Evolutionary conservation across 2,888 invertebrate species (phyloP), one percentile per base, ranked within the genome.

Genomic region (Chydorus sphaericus): DNA sequence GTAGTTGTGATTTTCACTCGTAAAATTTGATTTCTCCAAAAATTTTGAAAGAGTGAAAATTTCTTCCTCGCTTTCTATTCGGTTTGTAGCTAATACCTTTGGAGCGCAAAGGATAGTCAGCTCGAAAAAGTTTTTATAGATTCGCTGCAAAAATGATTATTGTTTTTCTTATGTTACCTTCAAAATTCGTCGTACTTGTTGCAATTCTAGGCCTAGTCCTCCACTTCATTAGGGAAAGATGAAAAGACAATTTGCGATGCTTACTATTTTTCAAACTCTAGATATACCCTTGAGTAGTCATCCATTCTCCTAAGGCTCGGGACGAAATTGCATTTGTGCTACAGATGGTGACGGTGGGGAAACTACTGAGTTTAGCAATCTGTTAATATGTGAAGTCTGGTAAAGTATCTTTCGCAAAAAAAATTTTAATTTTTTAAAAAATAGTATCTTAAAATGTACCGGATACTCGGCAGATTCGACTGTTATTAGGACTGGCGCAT

Each of bases 331-430:
- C 30, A 5, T 50, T 50, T 10, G 30, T 30, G 16, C 50, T 50
- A 10, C 50, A 50, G 10, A 50, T 50, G n/a, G 50, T 50, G 30
- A 50, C 50, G 8, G 30, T 31, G 1, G 50, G 50, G 11, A n/a
- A 50, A 50, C 20, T 10, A 30, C 23, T 44, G 28, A 14, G 23
- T 26, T 26, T 5, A 26, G 23, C 23, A 26, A 23, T 44, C 3
- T 26, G 28, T 14, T 14, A 5, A 44, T 1, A 16, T 8, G n/a
- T 26, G n/a, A n/a, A n/a, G n/a, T n/a, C n/a, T n/a, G n/a, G n/a
- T n/a, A n/a, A n/a, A n/a, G n/a, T n/a, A n/a, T n/a, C n/a, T n/a
- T n/a, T n/a, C n/a, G n/a, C n/a, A n/a, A n/a, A n/a, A n/a, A n/a
- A n/a, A n/a, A n/a, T n/a, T n/a, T n/a, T n/a, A n/a, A n/a, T n/a